These are phyloP conservation scores for Neosalanx taihuensis DNA, from an alignment of 2,797 vertebrate genomes.

Conservation along the genomic window DNA sequence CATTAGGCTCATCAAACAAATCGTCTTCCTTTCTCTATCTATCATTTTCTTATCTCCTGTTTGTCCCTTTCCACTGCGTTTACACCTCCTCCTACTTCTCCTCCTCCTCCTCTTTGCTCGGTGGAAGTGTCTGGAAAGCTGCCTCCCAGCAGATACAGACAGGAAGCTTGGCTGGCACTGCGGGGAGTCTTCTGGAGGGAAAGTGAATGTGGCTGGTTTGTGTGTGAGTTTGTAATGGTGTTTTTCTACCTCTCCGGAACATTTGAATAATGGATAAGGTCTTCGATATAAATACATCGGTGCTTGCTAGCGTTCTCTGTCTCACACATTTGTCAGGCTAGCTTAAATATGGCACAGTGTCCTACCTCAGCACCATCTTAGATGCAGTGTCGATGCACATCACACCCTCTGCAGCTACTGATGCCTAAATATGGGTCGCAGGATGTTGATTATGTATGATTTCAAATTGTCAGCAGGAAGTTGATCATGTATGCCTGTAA, in stretches of 20 bases:
- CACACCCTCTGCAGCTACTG: no score
- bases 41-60: slow-evolving; percentile 23
- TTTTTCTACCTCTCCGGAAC: slow-evolving; percentile 13
- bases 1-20: slow-evolving; percentile 41
- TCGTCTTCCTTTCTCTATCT: slow-evolving; percentile 12
- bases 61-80: slow-evolving; percentile 1
- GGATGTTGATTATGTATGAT: no score
- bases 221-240: slow-evolving; percentile 11
- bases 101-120: slow-evolving; percentile 5
- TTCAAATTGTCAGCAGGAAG: no score
- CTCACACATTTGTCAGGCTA: slow-evolving; percentile 6
- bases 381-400: background rate
- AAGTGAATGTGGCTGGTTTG: slow-evolving; percentile 7
- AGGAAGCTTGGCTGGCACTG: slow-evolving; percentile 25
- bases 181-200: slow-evolving; percentile 15
- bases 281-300: slow-evolving; percentile 16
- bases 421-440: no score
- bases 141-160: slow-evolving; percentile 6
- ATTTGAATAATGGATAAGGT: slow-evolving; percentile 40
- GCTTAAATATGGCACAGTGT: slow-evolving; percentile 17
- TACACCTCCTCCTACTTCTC: slow-evolving; percentile 28
- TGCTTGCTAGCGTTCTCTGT: slow-evolving; percentile 20
- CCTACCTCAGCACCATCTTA: background rate
- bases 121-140: background rate
- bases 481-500: no score